Percentiles rank a stretch among this genome's conserved stretches.
Conservation (phyloP, 2,113 vertebrate genomes). For the Microtus pennsylvanicus region DNA sequence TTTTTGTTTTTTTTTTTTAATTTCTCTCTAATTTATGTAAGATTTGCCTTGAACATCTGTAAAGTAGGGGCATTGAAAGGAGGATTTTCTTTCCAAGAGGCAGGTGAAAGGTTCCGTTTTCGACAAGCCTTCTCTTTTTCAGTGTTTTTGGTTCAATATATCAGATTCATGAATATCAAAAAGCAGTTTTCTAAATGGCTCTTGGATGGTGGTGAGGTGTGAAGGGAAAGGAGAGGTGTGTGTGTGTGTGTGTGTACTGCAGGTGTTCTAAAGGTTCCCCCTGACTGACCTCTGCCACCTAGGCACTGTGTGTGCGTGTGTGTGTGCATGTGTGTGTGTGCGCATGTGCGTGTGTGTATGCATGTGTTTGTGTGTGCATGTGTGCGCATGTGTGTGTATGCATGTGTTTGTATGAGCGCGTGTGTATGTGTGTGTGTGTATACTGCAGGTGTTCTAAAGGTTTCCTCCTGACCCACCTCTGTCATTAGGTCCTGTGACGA, state of each 20-base stretch:
- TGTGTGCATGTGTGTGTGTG: not conserved
- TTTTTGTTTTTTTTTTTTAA: not conserved
- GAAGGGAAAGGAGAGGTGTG: not conserved
- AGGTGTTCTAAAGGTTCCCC: too few relatives aligned
- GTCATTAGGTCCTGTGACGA: not conserved
- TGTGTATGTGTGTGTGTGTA: not conserved
- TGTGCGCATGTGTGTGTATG: not conserved
- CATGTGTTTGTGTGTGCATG: not conserved
- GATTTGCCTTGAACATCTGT: not conserved
- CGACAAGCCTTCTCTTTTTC: not conserved
- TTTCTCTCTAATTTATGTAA: conserved; percentile 24
- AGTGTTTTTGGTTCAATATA: not conserved
- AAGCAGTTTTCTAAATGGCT: not conserved
- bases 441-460: not conserved
- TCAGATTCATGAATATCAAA: not conserved
- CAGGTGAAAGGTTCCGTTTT: not conserved
- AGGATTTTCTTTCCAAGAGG: not conserved
- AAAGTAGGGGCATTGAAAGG: not conserved
- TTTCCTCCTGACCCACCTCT: not conserved
- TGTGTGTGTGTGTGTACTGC: not conserved
- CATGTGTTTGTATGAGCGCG: not conserved
- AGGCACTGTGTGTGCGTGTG: not conserved
- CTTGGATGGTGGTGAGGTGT: not conserved
- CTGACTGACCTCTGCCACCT: too few relatives aligned
- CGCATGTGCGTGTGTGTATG: not conserved